Conservation (phyloP, 2,797 vertebrate genomes). For the Enteromius paludinosus region DNA sequence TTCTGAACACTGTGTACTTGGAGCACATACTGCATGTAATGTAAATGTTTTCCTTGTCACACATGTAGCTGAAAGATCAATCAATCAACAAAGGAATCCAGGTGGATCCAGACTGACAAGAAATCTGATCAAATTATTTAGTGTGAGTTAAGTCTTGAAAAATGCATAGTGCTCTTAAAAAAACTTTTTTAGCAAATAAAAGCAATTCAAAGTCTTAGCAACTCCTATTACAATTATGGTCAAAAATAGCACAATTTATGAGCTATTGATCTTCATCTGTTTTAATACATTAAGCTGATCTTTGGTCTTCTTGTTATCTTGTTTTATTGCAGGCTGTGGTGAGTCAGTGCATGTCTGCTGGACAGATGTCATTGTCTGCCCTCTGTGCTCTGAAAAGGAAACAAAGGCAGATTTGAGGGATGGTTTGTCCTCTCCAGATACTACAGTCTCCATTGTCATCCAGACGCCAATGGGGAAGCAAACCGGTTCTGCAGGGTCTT, state of each 20-base stretch:
- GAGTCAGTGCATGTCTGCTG: constrained; percentile 15
- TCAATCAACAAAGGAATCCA: constrained; percentile 3
- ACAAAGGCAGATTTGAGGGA: constrained; percentile 40
- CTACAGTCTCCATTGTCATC: constrained; percentile 42
- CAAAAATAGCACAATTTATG: not conserved
- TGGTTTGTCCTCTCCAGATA: constrained; percentile 36
- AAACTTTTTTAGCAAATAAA: not conserved
- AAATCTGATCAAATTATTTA: not conserved
- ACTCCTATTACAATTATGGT: not conserved
- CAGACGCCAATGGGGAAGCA: constrained; percentile 7
- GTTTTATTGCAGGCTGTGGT: not conserved
- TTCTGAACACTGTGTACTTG: not conserved
- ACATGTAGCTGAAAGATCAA: not conserved
- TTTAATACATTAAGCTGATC: not conserved
- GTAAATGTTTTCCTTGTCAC: not conserved
- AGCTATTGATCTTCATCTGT: not conserved
- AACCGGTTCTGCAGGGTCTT: constrained; percentile 44
- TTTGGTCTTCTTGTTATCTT: not conserved
- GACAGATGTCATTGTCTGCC: constrained; percentile 9
- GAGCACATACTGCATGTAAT: not conserved
- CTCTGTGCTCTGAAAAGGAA: not conserved
- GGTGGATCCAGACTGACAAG: not conserved
- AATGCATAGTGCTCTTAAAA: not conserved
- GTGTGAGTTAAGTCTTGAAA: not conserved
- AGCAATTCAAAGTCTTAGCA: not conserved